Conservation (phyloP, 2,797 vertebrate species). For the Pteronotus mesoamericanus region DNA sequence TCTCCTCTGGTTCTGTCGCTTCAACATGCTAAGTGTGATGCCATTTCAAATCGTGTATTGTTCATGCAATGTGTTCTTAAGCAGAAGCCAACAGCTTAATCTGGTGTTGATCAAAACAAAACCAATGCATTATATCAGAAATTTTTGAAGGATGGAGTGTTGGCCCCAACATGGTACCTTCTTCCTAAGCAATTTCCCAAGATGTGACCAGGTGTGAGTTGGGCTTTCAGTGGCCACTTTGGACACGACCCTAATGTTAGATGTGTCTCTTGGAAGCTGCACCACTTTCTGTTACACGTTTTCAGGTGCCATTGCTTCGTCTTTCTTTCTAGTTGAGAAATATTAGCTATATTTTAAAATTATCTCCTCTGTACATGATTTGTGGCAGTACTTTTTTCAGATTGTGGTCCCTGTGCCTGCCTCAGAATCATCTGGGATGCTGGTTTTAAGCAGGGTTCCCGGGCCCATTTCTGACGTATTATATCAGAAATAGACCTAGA, state of each 20-base stretch:
- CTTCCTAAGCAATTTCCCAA: neutral
- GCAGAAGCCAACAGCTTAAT: neutral
- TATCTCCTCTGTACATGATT: neutral
- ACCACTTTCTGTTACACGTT: no score
- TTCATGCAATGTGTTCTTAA: accelerated
- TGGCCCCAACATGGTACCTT: neutral
- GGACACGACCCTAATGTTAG: neutral
- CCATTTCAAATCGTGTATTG: neutral
- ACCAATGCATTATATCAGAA: neutral
- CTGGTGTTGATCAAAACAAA: neutral
- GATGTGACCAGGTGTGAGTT: neutral
- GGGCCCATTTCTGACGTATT: neutral
- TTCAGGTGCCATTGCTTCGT: neutral
- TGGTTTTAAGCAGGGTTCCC: neutral
- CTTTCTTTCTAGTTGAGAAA: neutral
- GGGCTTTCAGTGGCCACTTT: neutral
- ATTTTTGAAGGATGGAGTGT: neutral
- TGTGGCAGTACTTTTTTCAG: neutral
- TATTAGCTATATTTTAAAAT: neutral
- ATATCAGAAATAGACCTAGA: neutral
- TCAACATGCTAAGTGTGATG: accelerated
- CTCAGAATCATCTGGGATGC: neutral
- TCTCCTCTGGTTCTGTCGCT: neutral
- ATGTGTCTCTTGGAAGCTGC: neutral
- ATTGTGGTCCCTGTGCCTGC: neutral